Base-by-base conservation (phyloP, 1,140 invertebrate genomes). In the Contarinia nasturtii region DNA sequence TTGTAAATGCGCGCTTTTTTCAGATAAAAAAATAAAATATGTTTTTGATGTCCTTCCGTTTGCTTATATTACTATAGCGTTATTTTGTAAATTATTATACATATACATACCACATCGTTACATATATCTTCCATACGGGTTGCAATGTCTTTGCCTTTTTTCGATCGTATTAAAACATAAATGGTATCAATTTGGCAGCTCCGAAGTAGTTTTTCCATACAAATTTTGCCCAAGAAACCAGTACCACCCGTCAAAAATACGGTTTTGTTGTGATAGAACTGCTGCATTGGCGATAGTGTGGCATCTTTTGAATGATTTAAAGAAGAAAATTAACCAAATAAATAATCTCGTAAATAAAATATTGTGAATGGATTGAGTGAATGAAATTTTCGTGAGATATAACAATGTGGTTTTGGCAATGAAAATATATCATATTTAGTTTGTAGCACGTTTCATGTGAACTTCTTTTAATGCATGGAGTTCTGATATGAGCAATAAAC, bases 191-290 rank as follows among this genome's bases (percentile, higher is more conserved):
- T 53, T 49, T 80, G 76, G 61, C 86, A 91, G 20, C 76, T 77
- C 47, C 86, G 69, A 19, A 90, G 63, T 41, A 91, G 59, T 63
- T 90, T 90, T 65, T 89, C 85, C 33, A 90, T 77, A 21, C 89
- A 65, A 43, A 72, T 69, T 72, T 55, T 33, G 18, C 21, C 21
- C 21, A 15, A 44, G 19, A 46, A 66, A 65, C 44, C 83, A n/a
- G 79, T 83, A 15, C 71, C 76, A 44, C 77, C 76, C 15, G 77
- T 79, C 52, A 79, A 63, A 56, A 87, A 80, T 48, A 79, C 67
- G 57, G 65, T 66, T 58, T 74, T 71, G 47, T 70, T 67, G 48
- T 69, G 70, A 57, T 75, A 82, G 59, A 77, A 79, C 48, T 64
- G 57, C 50, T 70, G 67, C 46, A 81, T 73, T 22, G 71, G 59